Conservation (phyloP, 1,140 invertebrate genomes). For the Chlorops oryzae region DNA sequence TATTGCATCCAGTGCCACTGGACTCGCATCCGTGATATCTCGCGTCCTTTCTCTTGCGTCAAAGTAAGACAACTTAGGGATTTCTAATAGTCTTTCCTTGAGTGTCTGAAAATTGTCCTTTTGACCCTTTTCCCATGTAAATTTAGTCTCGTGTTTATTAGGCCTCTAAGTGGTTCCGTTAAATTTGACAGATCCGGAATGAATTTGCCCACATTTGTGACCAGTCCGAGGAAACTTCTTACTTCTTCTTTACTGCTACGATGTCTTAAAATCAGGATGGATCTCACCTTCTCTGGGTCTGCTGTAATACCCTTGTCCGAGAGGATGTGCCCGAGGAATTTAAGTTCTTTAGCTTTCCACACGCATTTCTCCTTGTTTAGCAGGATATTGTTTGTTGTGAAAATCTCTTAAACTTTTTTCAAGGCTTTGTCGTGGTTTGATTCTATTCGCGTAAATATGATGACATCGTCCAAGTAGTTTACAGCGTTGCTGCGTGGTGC, state of each 20-base stretch:
- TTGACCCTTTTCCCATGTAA: slow-evolving; percentile 17
- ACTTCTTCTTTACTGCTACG: slow-evolving; percentile 26
- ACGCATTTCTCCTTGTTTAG: too few relatives aligned
- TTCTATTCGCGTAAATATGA: too few relatives aligned
- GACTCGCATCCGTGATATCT: slow-evolving; percentile 50
- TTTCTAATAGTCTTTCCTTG: slow-evolving; percentile 16
- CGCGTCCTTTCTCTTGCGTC: slow-evolving; percentile 42
- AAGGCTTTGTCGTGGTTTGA: too few relatives aligned
- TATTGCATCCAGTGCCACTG: slow-evolving; percentile 38
- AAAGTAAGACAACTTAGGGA: slow-evolving; percentile 23
- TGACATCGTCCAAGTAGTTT: too few relatives aligned
- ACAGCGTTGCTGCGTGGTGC: too few relatives aligned
- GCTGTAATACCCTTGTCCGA: neutral
- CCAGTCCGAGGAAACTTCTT: slow-evolving; percentile 31
- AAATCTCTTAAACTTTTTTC: too few relatives aligned
- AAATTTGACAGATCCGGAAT: too few relatives aligned
- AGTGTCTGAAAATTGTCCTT: slow-evolving; percentile 9
- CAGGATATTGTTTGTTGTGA: too few relatives aligned
- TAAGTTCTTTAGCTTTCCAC: slow-evolving; percentile 29
- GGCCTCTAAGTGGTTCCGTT: too few relatives aligned
- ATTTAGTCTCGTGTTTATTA: slow-evolving; percentile 9
- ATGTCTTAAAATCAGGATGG: slow-evolving; percentile 16
- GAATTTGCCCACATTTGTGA: slow-evolving; percentile 31
- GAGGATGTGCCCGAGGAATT: slow-evolving; percentile 21
- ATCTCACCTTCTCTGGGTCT: too few relatives aligned